Base-by-base conservation (phyloP, 2,113 vertebrate species). In the Pangasianodon gigas region DNA sequence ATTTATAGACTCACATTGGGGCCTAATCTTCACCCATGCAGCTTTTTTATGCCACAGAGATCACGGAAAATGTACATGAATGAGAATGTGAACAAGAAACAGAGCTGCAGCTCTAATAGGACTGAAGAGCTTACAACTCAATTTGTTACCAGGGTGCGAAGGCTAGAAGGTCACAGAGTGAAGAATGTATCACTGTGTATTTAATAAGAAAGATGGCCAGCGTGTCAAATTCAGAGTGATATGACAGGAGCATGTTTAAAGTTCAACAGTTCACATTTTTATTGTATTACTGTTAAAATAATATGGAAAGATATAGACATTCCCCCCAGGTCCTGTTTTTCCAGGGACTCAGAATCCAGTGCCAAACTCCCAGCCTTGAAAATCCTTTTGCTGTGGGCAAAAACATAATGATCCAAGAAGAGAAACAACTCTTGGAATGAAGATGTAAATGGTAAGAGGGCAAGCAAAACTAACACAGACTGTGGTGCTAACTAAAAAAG, bases 101-200 rank as follows among this genome's bases (percentile, higher is more conserved):
- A 56, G 32, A 52, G 46, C 80, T 82, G 51, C 80, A 82, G 5
- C 18, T 51, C 16, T 52, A 18, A 75, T 16, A 9, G 13, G 32
- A 24, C 37, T 51, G 2, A 65, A 13, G 21, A 46, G 54, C 60
- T 83, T 58, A 83, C 67, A 84, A 46, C 51, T 41, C 16, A 60
- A 0, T 29, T 32, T 74, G 51, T 85, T 85, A 84, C 75, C 16
- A 52, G 80, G 48, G 69, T 81, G 86, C 41, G 52, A 87, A 77
- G 58, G 77, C 24, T 41, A 87, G 77, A 13, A 89, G 80, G 16
- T 87, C 67, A 84, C 85, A 24, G 37, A n/a, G 26, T 62, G 60
- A 58, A 71, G 88, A 91, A 91, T 91, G 58, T 91, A 16, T 62
- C 90, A 81, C 88, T 60, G 41, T 14, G 56, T 60, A 69, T 85